Conservation (phyloP, 2,113 vertebrate genomes). For the Caloenas nicobarica region DNA sequence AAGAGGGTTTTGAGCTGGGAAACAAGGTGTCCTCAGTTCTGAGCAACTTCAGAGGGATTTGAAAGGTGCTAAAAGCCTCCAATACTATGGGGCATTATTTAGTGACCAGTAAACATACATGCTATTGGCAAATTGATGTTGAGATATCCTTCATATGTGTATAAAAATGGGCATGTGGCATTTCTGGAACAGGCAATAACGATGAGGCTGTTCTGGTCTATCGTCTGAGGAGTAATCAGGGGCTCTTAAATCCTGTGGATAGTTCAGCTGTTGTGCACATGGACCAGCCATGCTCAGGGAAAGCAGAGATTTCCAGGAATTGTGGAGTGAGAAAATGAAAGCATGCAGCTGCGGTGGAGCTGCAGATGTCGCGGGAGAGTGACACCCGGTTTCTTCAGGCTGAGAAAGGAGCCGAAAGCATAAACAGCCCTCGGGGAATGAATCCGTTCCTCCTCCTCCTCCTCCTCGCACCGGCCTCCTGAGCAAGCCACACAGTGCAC, state of each 20-base stretch:
- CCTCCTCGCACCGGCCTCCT: neutral
- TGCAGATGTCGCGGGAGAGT: neutral
- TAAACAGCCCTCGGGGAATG: neutral
- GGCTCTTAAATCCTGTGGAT: constrained; percentile 1
- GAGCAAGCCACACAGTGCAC: fast-evolving
- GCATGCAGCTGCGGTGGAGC: constrained; percentile 8
- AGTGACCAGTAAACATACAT: neutral
- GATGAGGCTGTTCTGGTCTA: neutral
- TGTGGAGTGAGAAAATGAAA: constrained; percentile 53
- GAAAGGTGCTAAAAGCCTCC: neutral
- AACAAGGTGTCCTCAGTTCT: fast-evolving
- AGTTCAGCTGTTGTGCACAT: constrained; percentile 19
- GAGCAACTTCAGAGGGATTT: neutral
- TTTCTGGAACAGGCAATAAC: neutral
- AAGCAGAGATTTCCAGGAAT: constrained; percentile 61
- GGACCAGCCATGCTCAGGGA: constrained; percentile 11
- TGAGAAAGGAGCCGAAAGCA: constrained; percentile 13
- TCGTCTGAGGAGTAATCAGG: neutral
- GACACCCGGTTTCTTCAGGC: neutral
- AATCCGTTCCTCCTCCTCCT: neutral
- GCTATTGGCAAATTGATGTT: neutral
- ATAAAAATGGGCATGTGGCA: neutral
- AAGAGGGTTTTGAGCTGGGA: neutral
- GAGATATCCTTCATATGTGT: neutral
- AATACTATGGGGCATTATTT: neutral